Conservation (phyloP, 2,888 invertebrate species). For the Stictocephala bisonia region DNA sequence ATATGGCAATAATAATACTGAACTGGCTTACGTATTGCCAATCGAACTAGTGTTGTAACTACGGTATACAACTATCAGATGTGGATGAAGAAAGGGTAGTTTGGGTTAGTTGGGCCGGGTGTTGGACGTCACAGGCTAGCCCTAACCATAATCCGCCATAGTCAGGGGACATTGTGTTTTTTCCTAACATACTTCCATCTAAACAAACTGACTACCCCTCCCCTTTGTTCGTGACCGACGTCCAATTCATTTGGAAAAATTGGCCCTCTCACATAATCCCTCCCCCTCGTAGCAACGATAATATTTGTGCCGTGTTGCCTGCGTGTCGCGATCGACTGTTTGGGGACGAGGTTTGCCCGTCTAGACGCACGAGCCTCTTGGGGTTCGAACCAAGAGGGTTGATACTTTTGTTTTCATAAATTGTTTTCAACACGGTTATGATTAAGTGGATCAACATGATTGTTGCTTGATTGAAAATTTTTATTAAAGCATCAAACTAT, state of each 20-base stretch:
- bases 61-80: too few relatives aligned
- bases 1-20: too few relatives aligned
- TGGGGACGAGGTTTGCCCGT: conserved; percentile 17
- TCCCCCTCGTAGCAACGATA: conserved; percentile 29
- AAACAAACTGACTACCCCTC: conserved; percentile 50
- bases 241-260: conserved; percentile 53
- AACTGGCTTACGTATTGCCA: too few relatives aligned
- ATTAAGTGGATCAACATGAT: too few relatives aligned
- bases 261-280: conserved; percentile 48
- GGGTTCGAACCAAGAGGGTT: too few relatives aligned
- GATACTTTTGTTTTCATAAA: too few relatives aligned
- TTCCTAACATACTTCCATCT: conserved; percentile 45
- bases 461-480: too few relatives aligned
- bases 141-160: conserved; percentile 50
- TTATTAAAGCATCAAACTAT: too few relatives aligned
- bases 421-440: too few relatives aligned
- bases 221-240: conserved; percentile 40
- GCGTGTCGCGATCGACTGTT: conserved; percentile 12
- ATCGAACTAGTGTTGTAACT: too few relatives aligned
- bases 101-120: neutral
- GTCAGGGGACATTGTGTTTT: conserved; percentile 49
- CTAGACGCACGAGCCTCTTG: too few relatives aligned
- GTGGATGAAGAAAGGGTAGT: neutral
- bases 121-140: neutral
- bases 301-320: conserved; percentile 37